Evolutionary conservation across 2,797 vertebrate species (phyloP).

Genomic region (Gymnothorax reevesii): DNA sequence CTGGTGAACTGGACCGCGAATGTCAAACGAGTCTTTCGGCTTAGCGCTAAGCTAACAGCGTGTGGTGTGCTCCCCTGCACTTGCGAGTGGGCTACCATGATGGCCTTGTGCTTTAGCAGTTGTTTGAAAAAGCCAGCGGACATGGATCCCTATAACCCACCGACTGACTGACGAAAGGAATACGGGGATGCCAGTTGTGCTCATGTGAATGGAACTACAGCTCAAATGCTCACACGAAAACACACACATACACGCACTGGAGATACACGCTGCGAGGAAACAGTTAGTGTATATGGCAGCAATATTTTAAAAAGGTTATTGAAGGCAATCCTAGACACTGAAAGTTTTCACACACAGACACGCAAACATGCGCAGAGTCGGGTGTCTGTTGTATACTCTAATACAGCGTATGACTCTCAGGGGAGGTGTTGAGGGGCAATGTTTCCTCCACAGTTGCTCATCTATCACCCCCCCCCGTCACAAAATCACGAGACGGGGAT

Average conservation of each 20-base stretch:
- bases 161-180: constrained; percentile 12
- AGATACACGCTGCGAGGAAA: background rate
- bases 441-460: background rate
- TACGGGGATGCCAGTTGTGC: constrained; percentile 50
- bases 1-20: constrained; percentile 50
- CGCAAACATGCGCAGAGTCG: background rate
- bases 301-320: background rate
- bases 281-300: background rate
- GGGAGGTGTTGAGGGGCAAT: background rate
- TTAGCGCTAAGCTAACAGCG: constrained; percentile 49
- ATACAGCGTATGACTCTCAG: background rate
- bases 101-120: constrained; percentile 42
- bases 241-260: background rate
- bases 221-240: constrained; percentile 48
- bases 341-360: background rate
- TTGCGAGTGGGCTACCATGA: constrained; percentile 45
- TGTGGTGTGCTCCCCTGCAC: constrained; percentile 59
- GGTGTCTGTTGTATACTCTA: constrained; percentile 11
- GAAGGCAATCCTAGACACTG: background rate
- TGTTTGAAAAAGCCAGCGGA: constrained; percentile 51
- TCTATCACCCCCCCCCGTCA: background rate
- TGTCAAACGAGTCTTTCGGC: constrained; percentile 53
- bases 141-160: constrained; percentile 49
- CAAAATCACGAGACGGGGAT: background rate
- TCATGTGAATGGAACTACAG: constrained; percentile 57